Conservation (phyloP, 2,888 invertebrate genomes). For the Malthinus seriepunctatus region DNA sequence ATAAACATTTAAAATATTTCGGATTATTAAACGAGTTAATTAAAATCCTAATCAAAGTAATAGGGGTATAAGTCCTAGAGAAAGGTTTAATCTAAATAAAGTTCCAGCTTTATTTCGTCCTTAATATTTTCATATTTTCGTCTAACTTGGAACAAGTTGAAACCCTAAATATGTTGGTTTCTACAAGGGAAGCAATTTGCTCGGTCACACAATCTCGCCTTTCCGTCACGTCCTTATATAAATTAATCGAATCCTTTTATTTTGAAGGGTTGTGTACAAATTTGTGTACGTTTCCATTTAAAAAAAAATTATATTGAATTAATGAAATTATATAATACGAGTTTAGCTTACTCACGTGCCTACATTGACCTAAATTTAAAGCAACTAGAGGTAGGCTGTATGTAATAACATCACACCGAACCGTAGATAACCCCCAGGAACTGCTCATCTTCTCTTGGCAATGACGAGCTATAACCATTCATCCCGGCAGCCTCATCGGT, state of each 20-base stretch:
- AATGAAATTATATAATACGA: neutral
- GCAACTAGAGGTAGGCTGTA: slow-evolving; percentile 15
- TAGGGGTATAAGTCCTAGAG: neutral
- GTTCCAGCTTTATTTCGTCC: slow-evolving; percentile 10
- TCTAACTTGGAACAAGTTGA: slow-evolving; percentile 27
- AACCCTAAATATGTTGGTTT: slow-evolving; percentile 25
- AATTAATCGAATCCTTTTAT: slow-evolving; percentile 30
- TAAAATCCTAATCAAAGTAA: neutral
- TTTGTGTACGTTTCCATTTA: too few species aligned
- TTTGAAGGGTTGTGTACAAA: too few species aligned
- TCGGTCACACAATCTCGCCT: slow-evolving; percentile 30
- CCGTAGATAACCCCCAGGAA: slow-evolving; percentile 35
- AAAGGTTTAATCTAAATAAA: slow-evolving; percentile 5
- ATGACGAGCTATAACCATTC: slow-evolving; percentile 43
- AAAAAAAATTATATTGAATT: neutral
- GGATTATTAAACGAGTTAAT: neutral
- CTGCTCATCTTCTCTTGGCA: slow-evolving; percentile 39
- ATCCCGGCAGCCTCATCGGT: slow-evolving; percentile 36
- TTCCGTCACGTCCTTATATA: slow-evolving; percentile 29
- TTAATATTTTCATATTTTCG: slow-evolving; percentile 23
- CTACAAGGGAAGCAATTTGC: slow-evolving; percentile 30
- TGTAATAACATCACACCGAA: slow-evolving; percentile 31
- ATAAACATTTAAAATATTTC: neutral
- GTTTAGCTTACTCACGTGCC: slow-evolving; percentile 9
- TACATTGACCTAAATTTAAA: slow-evolving; percentile 18